Base-by-base conservation (phyloP, 2,888 invertebrate genomes). In the Morpho achilles region DNA sequence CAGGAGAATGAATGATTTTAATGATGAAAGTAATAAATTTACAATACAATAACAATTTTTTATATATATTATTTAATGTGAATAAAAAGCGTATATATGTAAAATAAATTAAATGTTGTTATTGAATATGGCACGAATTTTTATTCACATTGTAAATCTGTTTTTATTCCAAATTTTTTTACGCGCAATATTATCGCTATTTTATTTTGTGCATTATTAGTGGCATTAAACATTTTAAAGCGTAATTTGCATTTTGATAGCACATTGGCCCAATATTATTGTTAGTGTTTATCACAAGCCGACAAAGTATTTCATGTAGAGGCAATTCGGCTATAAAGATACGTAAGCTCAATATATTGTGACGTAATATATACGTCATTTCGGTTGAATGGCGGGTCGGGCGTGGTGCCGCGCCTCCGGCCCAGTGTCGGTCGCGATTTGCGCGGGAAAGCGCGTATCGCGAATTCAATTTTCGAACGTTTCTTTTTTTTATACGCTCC, bases 321-420 rank as follows among this genome's bases (percentile, higher is more conserved):
- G 51, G 48, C 50, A 53, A 58, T 59, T 51, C 42, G 41, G 23
- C 56, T 32, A 53, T 63, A 63, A 63, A 63, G 57, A 58, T 61
- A 61, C 61, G 63, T 56, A 66, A 48, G 32, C 32, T 32, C 32
- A 3, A 32, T 32, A 32, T 32, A 16, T 7, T 10, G 53, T 66
- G 65, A 66, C 67, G 67, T 64, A 51, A 58, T 44, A 9, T 42
- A 45, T 61, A 67, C 69, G 70, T 70, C 69, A 70, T 55, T 58
- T 50, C 56, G 53, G 60, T 59, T 61, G 62, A 63, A 61, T 61
- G 67, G 47, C 61, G 63, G 65, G 72, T 74, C 78, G 78, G 79
- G 74, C 73, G 75, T 72, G 69, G 61, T 62, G 63, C 70, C 80
- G 79, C 81, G 83, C 70, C 69, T 62, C 67, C 66, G 53, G 39